These are phyloP conservation scores for Drosophila borborema DNA, from an alignment of 2,888 invertebrate species.

Conservation along the genomic window DNA sequence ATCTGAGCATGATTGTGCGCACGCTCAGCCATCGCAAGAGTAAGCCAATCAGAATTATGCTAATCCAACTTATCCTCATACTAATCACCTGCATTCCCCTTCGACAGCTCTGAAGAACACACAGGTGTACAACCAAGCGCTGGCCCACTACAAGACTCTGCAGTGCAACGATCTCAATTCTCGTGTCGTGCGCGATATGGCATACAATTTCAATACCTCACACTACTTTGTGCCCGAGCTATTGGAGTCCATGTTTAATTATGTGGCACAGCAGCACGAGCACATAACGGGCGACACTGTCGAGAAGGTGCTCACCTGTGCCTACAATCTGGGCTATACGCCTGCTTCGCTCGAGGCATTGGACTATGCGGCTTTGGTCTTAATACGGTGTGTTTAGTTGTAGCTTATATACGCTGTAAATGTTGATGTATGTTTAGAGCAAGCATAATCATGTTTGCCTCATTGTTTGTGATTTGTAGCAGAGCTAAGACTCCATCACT, in stretches of 20 bases:
- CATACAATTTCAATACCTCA: conserved; percentile 84
- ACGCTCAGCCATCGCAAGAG: conserved; percentile 82
- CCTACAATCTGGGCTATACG: conserved; percentile 86
- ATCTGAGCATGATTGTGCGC: conserved; percentile 82
- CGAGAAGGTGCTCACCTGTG: conserved; percentile 86
- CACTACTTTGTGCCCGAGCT: conserved; percentile 85
- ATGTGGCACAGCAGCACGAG: conserved; percentile 84
- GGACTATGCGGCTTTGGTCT: conserved; percentile 83
- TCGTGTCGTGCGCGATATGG: conserved; percentile 85
- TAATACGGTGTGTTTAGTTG: conserved; percentile 83
- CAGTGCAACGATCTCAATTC: conserved; percentile 84
- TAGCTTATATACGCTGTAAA: background rate
- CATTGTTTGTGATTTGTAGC: background rate
- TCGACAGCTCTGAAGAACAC: conserved; percentile 82
- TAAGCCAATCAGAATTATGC: conserved; percentile 43
- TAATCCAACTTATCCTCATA: background rate
- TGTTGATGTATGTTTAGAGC: too few species aligned
- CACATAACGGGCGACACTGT: conserved; percentile 86
- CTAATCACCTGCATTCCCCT: conserved; percentile 18
- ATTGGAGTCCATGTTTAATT: conserved; percentile 85
- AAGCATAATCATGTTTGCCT: too few species aligned
- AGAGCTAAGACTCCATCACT: too few species aligned
- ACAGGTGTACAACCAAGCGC: conserved; percentile 81
- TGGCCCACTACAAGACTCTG: conserved; percentile 82
- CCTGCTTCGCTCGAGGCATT: conserved; percentile 85